Conservation (phyloP, 2,113 vertebrate species). For the Pogona vitticeps region DNA sequence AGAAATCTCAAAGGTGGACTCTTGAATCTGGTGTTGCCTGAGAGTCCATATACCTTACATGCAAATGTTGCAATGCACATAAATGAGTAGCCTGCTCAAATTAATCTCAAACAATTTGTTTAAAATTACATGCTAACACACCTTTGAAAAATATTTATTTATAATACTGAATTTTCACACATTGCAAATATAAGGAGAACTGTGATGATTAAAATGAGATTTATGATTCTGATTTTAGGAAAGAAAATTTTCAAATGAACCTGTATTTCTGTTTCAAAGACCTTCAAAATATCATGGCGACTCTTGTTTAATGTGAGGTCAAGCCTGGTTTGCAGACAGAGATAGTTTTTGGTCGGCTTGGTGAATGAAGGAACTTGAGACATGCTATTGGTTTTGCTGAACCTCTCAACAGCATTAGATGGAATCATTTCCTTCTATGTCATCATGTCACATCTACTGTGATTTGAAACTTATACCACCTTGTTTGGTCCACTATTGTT, state of each 20-base stretch:
- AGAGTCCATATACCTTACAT: background rate
- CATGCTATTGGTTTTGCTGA: too few species aligned
- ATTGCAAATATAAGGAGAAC: constrained; percentile 21
- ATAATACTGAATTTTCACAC: constrained; percentile 25
- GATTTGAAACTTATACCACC: too few species aligned
- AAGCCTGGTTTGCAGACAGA: too few species aligned
- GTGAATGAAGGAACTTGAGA: too few species aligned
- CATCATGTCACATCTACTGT: too few species aligned
- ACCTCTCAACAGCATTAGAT: too few species aligned
- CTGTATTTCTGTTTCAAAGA: background rate
- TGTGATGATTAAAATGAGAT: background rate
- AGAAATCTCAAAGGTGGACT: background rate
- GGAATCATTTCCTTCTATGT: too few species aligned
- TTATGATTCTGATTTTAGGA: background rate
- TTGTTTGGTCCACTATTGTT: too few species aligned
- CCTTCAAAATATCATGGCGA: too few species aligned
- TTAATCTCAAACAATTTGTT: constrained; percentile 25
- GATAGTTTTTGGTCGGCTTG: too few species aligned
- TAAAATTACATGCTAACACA: constrained; percentile 14
- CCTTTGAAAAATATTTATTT: constrained; percentile 20
- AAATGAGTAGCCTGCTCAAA: background rate
- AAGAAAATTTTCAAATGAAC: background rate
- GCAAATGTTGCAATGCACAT: background rate
- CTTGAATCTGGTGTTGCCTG: background rate
- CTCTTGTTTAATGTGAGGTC: too few species aligned